These are phyloP conservation scores for Zingel zingel DNA, from an alignment of 2,113 vertebrate genomes.

Conservation along the genomic window DNA sequence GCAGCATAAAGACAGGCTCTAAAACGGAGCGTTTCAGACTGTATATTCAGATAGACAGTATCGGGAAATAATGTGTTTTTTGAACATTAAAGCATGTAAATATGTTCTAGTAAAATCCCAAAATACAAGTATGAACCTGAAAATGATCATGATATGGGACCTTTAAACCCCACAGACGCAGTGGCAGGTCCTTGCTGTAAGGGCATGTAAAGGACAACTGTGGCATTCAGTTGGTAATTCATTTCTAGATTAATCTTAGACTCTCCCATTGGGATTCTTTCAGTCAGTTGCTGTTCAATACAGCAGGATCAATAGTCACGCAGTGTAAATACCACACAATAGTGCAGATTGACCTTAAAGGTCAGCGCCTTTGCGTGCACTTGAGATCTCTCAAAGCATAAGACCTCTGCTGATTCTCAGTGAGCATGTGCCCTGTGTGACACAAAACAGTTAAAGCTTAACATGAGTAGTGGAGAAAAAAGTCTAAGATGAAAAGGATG, in stretches of 20 bases:
- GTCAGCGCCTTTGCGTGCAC: conserved; percentile 12
- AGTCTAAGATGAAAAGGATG: conserved; percentile 53
- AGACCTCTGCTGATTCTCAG: conserved; percentile 3
- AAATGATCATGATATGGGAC: too few relatives aligned
- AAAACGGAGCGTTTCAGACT: too few relatives aligned
- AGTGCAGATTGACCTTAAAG: conserved; percentile 25
- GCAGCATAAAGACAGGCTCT: too few relatives aligned
- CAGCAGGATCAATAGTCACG: not conserved
- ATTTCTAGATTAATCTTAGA: not conserved
- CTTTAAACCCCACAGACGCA: not conserved
- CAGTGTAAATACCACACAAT: conserved; percentile 9
- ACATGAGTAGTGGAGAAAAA: conserved; percentile 55
- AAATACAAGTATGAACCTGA: too few relatives aligned
- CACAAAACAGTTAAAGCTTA: conserved; percentile 48
- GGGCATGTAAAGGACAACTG: not conserved
- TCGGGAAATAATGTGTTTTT: too few relatives aligned
- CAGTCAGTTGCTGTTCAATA: not conserved
- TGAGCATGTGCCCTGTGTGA: conserved; percentile 43
- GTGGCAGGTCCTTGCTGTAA: not conserved
- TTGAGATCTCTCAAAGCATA: conserved; percentile 12
- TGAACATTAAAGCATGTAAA: too few relatives aligned
- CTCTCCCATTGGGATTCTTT: not conserved
- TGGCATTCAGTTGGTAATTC: not conserved
- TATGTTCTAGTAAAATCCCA: too few relatives aligned
- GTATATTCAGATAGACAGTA: too few relatives aligned